Evolutionary conservation across 2,888 invertebrate genomes (phyloP).

Genomic region (Tipula confusa): DNA sequence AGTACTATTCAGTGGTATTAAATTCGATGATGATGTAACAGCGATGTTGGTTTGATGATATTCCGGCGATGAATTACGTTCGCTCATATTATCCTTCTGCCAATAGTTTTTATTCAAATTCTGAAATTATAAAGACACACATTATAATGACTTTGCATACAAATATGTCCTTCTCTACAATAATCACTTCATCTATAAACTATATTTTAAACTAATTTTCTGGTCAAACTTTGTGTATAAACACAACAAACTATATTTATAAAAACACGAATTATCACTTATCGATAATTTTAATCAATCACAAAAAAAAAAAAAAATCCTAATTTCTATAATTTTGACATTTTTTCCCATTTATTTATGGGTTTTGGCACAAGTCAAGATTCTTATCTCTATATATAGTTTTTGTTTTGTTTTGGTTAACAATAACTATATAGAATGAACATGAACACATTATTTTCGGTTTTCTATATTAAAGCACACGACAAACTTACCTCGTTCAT

Average conservation of each 20-base stretch:
- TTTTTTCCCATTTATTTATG: background rate
- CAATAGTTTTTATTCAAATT: background rate
- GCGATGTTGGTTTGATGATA: background rate
- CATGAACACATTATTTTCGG: background rate
- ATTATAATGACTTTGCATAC: background rate
- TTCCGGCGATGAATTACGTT: background rate
- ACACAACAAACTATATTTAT: background rate
- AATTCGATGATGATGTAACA: background rate
- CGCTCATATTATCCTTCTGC: background rate
- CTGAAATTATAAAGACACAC: background rate
- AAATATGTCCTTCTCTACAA: too few relatives aligned
- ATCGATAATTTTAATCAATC: constrained; percentile 20
- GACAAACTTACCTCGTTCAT: constrained; percentile 21
- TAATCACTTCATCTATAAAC: background rate
- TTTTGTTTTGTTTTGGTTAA: background rate
- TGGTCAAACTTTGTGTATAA: too few relatives aligned
- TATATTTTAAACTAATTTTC: too few relatives aligned
- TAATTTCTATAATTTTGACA: constrained; percentile 14
- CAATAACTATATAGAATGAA: background rate
- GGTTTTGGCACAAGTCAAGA: constrained; percentile 28
- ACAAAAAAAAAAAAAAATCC: background rate
- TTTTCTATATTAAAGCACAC: background rate
- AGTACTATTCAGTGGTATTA: background rate
- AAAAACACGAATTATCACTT: constrained; percentile 12
- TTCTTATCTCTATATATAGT: background rate